Conservation (phyloP, 2,797 vertebrate species). For the Erithacus rubecula region DNA sequence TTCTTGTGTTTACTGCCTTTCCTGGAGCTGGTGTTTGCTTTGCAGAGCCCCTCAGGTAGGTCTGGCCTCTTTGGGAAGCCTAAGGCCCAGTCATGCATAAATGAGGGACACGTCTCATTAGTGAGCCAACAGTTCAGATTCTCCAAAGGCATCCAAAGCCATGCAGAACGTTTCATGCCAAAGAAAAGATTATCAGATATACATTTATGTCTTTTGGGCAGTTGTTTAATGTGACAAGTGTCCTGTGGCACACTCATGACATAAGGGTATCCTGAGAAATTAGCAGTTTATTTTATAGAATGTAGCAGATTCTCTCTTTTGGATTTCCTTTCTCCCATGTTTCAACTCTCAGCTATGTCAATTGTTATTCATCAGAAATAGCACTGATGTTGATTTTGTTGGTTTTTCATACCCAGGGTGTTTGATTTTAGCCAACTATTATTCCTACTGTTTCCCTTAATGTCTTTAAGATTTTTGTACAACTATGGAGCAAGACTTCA, state of each 20-base stretch:
- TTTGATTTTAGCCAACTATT: not conserved
- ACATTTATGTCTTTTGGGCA: not conserved
- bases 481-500: not conserved
- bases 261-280: not conserved
- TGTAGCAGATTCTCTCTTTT: not conserved
- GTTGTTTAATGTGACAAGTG: fast-evolving
- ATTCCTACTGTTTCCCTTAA: not conserved
- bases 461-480: not conserved
- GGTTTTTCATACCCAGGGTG: not conserved
- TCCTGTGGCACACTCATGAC: fast-evolving
- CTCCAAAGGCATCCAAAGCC: fast-evolving
- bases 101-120: not conserved
- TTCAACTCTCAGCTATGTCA: not conserved
- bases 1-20: not conserved
- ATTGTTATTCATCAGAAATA: not conserved
- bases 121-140: not conserved
- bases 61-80: not conserved
- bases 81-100: not conserved
- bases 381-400: not conserved
- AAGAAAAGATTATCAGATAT: not conserved
- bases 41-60: constrained; percentile 10
- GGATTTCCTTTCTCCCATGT: not conserved
- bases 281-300: not conserved
- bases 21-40: constrained; percentile 14
- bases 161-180: not conserved